phyloP scores from a whole-genome alignment of 2,113 vertebrate species.

The Prunella himalayana region DNA sequence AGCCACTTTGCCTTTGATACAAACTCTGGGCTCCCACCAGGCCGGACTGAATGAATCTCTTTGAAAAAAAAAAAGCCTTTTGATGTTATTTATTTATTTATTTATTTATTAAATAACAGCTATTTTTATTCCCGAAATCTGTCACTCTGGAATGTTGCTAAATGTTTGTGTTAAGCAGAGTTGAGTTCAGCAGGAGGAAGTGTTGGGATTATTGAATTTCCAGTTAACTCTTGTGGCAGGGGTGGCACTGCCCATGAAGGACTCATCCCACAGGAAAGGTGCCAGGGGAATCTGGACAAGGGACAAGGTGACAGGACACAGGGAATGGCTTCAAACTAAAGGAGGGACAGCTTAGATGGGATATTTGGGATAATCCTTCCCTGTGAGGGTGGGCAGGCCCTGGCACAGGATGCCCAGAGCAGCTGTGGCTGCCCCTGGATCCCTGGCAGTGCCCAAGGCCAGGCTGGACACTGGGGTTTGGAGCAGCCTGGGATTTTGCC shows the following conservation, averaged over 20 bases:
- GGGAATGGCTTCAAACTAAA: not conserved
- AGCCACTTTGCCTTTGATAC: not conserved
- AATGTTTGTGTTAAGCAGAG: not conserved
- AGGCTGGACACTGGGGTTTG: fast-evolving
- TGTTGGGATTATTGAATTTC: not conserved
- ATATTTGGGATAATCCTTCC: not conserved
- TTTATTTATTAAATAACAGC: not conserved
- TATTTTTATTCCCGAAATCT: not conserved
- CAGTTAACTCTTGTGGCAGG: not conserved
- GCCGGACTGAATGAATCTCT: not conserved
- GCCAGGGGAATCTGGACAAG: not conserved
- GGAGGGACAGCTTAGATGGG: not conserved
- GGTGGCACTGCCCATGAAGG: not conserved
- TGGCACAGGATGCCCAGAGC: not conserved
- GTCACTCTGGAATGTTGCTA: not conserved
- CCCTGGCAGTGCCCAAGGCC: not conserved
- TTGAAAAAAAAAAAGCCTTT: not conserved
- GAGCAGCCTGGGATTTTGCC: not conserved
- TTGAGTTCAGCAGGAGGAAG: not conserved
- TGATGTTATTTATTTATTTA: not conserved
- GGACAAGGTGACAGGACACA: not conserved
- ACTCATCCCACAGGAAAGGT: not conserved
- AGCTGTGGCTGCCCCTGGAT: not conserved
- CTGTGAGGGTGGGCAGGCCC: not conserved
- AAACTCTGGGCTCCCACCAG: not conserved